A percentile compares a stretch with the other conserved stretches of the same genome.
phyloP scores from a whole-genome alignment of 1,140 invertebrate genomes.

The Drosophila orena region DNA sequence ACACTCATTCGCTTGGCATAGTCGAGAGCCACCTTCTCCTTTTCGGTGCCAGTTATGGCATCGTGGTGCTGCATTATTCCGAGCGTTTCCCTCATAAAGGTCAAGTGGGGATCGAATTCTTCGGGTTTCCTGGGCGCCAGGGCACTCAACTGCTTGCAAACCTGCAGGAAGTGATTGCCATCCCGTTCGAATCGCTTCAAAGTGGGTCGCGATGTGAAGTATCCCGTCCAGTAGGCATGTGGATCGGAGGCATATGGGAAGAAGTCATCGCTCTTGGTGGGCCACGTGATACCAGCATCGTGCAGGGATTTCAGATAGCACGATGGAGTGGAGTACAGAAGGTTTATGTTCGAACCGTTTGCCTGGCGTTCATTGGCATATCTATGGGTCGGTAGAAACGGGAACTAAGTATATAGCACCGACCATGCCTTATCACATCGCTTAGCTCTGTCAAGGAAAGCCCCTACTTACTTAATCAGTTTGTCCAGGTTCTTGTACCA shows the following conservation, averaged over 20 bases:
- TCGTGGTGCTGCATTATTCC: slow-evolving; percentile 97
- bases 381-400: slow-evolving; percentile 60
- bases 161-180: slow-evolving; percentile 92
- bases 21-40: slow-evolving; percentile 94
- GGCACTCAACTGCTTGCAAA: slow-evolving; percentile 87
- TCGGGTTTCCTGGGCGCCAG: slow-evolving; percentile 56
- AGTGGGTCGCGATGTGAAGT: slow-evolving; percentile 95
- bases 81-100: slow-evolving; percentile 86
- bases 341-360: slow-evolving; percentile 88
- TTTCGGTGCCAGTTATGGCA: slow-evolving; percentile 95
- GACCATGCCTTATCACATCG: background rate
- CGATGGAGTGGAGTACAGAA: slow-evolving; percentile 97
- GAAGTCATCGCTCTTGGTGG: slow-evolving; percentile 93
- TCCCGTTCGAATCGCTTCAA: slow-evolving; percentile 92
- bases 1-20: slow-evolving; percentile 90
- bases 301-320: slow-evolving; percentile 96
- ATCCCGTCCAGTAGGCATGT: slow-evolving; percentile 97
- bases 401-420: background rate
- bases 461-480: slow-evolving; percentile 90
- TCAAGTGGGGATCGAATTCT: slow-evolving; percentile 71
- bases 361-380: slow-evolving; percentile 88
- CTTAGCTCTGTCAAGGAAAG: slow-evolving; percentile 56
- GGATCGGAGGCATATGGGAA: slow-evolving; percentile 95
- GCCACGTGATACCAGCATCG: slow-evolving; percentile 88
- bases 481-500: slow-evolving; percentile 96